Conservation (phyloP, 2,888 invertebrate genomes). For the Drepana falcataria region DNA sequence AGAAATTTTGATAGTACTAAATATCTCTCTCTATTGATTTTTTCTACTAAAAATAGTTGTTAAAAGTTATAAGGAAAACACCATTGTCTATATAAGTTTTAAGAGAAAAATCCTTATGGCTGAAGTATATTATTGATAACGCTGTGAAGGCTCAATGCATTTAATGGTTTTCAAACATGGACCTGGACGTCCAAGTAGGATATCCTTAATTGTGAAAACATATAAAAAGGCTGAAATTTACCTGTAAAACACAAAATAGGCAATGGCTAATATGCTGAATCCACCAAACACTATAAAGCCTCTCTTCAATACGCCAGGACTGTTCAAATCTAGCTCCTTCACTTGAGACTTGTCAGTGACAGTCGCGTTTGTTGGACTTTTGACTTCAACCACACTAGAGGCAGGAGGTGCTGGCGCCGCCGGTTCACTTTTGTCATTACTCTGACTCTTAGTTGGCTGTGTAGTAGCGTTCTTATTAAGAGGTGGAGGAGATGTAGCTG, state of each 20-base stretch:
- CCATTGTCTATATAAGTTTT: no score
- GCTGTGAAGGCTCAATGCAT: no score
- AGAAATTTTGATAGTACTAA: no score
- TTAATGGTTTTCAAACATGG: no score
- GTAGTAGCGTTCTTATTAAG: neutral
- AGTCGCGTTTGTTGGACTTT: slow-evolving; percentile 14
- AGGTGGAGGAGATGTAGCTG: neutral
- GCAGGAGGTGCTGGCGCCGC: slow-evolving; percentile 5
- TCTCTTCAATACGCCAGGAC: slow-evolving; percentile 63
- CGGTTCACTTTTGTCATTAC: neutral
- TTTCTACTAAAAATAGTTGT: no score
- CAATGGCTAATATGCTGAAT: slow-evolving; percentile 59
- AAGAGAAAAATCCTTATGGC: no score
- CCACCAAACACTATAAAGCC: slow-evolving; percentile 72
- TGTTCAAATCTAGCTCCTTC: slow-evolving; percentile 42
- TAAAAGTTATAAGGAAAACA: no score
- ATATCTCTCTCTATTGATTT: no score
- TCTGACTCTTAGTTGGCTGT: neutral
- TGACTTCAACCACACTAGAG: slow-evolving; percentile 3
- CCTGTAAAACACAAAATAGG: slow-evolving; percentile 72
- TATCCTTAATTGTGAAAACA: no score
- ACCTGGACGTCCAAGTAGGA: no score
- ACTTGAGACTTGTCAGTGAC: slow-evolving; percentile 22
- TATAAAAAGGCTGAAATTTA: slow-evolving; percentile 20
- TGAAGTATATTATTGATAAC: no score